Evolutionary conservation across 2,113 vertebrate species (phyloP).

Genomic region (Sapajus apella): DNA sequence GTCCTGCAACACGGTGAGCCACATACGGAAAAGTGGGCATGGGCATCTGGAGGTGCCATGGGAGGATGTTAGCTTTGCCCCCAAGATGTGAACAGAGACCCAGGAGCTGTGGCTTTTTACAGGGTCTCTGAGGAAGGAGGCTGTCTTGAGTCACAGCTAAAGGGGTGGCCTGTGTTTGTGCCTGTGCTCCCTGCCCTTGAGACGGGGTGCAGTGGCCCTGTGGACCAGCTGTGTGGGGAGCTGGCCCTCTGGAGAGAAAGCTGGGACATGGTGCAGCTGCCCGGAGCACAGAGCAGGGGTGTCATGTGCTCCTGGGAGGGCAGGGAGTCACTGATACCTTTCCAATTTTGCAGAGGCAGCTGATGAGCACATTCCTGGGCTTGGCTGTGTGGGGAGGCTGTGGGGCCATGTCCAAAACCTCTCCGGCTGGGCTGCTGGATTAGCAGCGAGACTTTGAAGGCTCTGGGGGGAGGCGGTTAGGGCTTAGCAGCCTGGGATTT

Average conservation of each 20-base stretch:
- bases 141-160: neutral
- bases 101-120: too few species aligned
- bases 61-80: neutral
- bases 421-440: neutral
- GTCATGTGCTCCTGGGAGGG: neutral
- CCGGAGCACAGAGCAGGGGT: accelerated
- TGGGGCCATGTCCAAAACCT: neutral
- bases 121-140: neutral
- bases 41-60: neutral
- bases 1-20: neutral
- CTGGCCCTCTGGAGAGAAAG: neutral
- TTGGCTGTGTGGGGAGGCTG: neutral
- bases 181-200: accelerated
- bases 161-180: neutral
- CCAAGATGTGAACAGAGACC: neutral
- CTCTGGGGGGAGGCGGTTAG: neutral
- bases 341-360: constrained; percentile 16
- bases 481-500: neutral
- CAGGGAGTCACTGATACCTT: neutral
- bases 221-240: neutral
- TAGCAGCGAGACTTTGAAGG: neutral
- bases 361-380: neutral
- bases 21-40: neutral
- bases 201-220: neutral
- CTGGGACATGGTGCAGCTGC: neutral